Evolutionary conservation across 1,140 invertebrate genomes (phyloP).

Genomic region (Phenacoccus solenopsis): DNA sequence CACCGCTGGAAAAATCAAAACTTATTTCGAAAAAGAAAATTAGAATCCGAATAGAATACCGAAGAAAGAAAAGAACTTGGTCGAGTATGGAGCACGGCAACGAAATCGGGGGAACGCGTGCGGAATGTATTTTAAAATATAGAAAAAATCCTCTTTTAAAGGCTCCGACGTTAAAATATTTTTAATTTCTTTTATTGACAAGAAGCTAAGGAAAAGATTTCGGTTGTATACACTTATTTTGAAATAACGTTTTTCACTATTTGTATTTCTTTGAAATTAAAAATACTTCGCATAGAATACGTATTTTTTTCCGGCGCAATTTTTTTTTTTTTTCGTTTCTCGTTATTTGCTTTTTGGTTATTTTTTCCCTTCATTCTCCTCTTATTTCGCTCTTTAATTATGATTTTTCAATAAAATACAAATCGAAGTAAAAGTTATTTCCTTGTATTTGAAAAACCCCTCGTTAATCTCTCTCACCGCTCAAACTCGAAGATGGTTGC

Average conservation of each 20-base stretch:
- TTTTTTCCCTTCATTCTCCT: not conserved
- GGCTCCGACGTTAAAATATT: not conserved
- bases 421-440: slow-evolving; percentile 3
- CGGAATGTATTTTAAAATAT: not conserved
- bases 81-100: no score
- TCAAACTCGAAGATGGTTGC: no score
- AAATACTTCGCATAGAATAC: not conserved
- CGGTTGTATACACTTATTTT: not conserved
- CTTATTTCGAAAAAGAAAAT: no score
- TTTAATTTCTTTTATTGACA: slow-evolving; percentile 3
- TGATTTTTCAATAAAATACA: slow-evolving; percentile 3
- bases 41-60: no score
- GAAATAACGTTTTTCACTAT: not conserved
- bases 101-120: no score
- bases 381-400: not conserved
- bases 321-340: not conserved
- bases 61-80: no score
- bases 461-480: no score
- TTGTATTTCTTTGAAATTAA: slow-evolving; percentile 3
- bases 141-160: not conserved
- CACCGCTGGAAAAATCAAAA: no score
- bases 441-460: no score
- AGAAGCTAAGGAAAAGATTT: not conserved
- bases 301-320: not conserved
- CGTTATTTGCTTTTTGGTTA: not conserved